Evolutionary conservation across 2,888 invertebrate species (phyloP).

Genomic region (Folsomia manolachei): DNA sequence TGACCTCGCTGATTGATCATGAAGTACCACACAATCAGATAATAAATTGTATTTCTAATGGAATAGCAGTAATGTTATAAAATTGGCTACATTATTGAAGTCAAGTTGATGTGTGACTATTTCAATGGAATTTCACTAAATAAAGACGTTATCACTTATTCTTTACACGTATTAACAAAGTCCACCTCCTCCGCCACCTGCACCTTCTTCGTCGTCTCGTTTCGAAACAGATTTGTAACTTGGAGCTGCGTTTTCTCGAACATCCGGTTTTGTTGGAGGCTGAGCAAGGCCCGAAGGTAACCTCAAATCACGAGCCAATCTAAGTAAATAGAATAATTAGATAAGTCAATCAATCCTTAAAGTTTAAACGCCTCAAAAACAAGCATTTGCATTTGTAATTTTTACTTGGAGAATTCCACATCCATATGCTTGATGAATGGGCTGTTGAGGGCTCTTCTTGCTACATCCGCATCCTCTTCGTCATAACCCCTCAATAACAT

Average conservation of each 20-base stretch:
- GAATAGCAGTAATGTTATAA: too few relatives aligned
- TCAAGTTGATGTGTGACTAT: too few relatives aligned
- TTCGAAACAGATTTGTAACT: conserved; percentile 59
- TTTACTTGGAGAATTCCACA: conserved; percentile 70
- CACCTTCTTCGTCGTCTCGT: conserved; percentile 36
- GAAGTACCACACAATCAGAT: too few relatives aligned
- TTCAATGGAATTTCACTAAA: not conserved
- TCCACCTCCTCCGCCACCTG: conserved; percentile 26
- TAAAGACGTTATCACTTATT: not conserved
- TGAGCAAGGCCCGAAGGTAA: conserved; percentile 61
- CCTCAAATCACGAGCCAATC: conserved; percentile 68
- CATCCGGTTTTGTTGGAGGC: conserved; percentile 55
- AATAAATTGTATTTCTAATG: too few relatives aligned
- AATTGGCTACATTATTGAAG: too few relatives aligned
- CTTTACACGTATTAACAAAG: conserved; percentile 45
- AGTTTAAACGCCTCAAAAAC: not conserved
- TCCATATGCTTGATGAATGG: conserved; percentile 91
- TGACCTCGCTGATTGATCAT: too few relatives aligned
- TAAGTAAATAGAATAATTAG: conserved; percentile 47
- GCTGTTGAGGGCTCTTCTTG: conserved; percentile 61
- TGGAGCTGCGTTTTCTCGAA: conserved; percentile 69
- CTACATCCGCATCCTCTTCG: conserved; percentile 80
- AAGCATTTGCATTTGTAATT: not conserved
- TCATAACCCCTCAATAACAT: conserved; percentile 76
- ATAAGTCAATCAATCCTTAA: not conserved